Evolutionary conservation across 2,888 invertebrate genomes (phyloP), one percentile per base, ranked within the genome.

Genomic region (Steinernema hermaphroditum): DNA sequence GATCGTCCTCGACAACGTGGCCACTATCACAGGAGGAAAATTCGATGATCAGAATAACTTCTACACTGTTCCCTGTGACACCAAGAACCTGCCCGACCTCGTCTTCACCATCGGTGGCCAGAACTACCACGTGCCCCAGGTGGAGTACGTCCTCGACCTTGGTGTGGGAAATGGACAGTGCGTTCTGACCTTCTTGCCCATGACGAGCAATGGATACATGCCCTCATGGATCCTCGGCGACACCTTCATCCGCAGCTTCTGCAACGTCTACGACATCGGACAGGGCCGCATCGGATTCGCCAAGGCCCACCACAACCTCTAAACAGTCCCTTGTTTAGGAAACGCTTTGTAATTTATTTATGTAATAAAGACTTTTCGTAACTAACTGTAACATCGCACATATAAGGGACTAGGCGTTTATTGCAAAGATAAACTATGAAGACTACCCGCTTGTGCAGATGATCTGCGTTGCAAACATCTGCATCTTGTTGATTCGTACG

Each of bases 231-330:
- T 75, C n/a, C 71, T 75, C 16, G 75, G 71, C 16, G 75, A 71
- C 46, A 57, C 74, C 19, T 75, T 75, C 62, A 44, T 75, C 43
- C 34, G 69, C 34, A 14, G 76, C 12, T 82, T 77, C 76, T 82
- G 82, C 75, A 75, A 80, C 57, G 70, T 80, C 74, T 77, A 81
- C 76, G 80, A 82, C 71, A 74, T 82, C 71, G 81, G 80, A 73
- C 41, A 76, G 49, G 76, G 80, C 72, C 76, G 74, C 24, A 78
- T 82, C 71, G 80, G 82, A 27, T 82, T 82, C 72, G 76, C 80
- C 54, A 32, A 19, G 32, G 76, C 81, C 16, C 69, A 77, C 22
- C 76, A 76, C 49, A 34, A 29, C 68, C 27, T 43, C 68, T 37
- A 41, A 12, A 8, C 19, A 69, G 68, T 69, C 49, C 1, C 43